Evolutionary conservation across 2,113 vertebrate genomes (phyloP).

Genomic region (Perca fluviatilis): DNA sequence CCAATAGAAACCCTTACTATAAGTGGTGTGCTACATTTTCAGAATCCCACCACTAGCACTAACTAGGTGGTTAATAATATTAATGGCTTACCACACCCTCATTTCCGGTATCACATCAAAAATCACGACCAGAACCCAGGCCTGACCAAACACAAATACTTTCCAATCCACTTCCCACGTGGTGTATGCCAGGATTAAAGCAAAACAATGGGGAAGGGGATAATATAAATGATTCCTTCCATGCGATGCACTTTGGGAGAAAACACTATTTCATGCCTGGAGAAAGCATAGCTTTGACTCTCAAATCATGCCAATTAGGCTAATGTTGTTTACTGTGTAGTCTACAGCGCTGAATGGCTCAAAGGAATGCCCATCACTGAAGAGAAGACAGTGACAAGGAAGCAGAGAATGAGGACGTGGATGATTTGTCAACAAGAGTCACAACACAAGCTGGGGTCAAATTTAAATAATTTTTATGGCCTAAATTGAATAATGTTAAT

Average conservation of each 20-base stretch:
- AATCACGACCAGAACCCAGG: background rate
- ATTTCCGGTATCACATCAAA: slow-evolving; percentile 29
- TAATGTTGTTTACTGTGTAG: slow-evolving; percentile 57
- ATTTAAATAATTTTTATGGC: background rate
- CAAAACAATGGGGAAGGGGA: slow-evolving; percentile 36
- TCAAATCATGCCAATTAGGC: slow-evolving; percentile 62
- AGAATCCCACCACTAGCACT: slow-evolving; percentile 2
- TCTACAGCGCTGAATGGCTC: slow-evolving; percentile 35
- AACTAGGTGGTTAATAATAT: slow-evolving; percentile 27
- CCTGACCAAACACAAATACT: slow-evolving; percentile 28
- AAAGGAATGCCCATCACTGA: slow-evolving; percentile 41
- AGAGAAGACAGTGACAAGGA: slow-evolving; percentile 35
- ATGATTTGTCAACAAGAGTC: slow-evolving; percentile 10
- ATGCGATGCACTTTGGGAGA: slow-evolving; percentile 47
- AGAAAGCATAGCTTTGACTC: slow-evolving; percentile 54
- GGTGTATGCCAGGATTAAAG: slow-evolving; percentile 13
- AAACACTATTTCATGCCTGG: slow-evolving; percentile 60
- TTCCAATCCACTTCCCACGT: slow-evolving; percentile 24
- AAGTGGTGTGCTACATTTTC: slow-evolving; percentile 28
- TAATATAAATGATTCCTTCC: slow-evolving; percentile 39
- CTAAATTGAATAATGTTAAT: background rate
- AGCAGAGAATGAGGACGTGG: background rate
- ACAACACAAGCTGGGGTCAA: slow-evolving; percentile 26
- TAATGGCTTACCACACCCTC: slow-evolving; percentile 1
- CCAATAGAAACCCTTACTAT: slow-evolving; percentile 32